These are phyloP conservation scores for Bos javanicus DNA, from an alignment of 2,113 vertebrate species.

Conservation along the genomic window DNA sequence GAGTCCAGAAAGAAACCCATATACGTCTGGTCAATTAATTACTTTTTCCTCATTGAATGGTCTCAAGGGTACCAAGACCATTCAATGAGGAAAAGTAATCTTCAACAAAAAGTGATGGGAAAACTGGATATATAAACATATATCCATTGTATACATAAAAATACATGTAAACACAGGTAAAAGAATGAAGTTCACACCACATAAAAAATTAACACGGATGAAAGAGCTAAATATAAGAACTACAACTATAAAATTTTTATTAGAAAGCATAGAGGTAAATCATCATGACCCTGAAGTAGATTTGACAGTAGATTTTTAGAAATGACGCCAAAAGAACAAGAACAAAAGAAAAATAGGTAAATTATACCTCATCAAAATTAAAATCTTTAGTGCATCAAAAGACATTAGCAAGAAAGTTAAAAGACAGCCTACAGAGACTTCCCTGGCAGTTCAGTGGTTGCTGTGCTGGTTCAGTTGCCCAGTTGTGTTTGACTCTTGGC, in stretches of 20 bases:
- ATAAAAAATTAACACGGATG: neutral
- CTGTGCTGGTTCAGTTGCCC: neutral
- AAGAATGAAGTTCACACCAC: neutral
- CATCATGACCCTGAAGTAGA: neutral
- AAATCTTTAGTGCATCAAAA: neutral
- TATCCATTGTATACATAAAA: neutral
- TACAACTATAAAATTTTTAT: neutral
- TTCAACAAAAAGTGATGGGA: neutral
- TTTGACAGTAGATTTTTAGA: neutral
- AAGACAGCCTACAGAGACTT: neutral
- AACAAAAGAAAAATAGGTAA: neutral
- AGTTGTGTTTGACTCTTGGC: neutral
- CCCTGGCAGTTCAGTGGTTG: neutral
- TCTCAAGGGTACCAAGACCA: neutral
- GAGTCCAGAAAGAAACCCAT: neutral
- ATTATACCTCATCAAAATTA: neutral
- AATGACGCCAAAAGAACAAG: neutral
- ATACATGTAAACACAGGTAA: neutral
- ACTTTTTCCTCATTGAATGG: neutral
- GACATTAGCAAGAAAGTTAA: neutral
- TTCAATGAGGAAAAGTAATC: neutral
- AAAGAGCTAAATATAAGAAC: neutral
- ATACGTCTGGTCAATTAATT: neutral
- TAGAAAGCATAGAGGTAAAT: neutral
- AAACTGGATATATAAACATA: neutral